Evolutionary conservation across 2,113 vertebrate genomes (phyloP).

Genomic region (Lophura nycthemera): DNA sequence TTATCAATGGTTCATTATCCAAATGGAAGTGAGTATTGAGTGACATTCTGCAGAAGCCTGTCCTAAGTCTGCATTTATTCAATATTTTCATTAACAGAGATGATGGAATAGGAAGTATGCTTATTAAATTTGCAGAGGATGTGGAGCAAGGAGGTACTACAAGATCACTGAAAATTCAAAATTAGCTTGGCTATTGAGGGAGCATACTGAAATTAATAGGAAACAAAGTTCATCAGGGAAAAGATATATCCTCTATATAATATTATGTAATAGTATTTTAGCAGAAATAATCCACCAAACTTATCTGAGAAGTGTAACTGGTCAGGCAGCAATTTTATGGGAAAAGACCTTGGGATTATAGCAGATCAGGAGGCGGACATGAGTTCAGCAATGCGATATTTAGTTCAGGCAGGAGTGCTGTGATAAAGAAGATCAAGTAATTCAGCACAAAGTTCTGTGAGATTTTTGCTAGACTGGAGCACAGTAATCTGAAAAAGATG

Average conservation of each 20-base stretch:
- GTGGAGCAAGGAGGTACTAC: constrained; percentile 30
- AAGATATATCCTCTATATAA: background rate
- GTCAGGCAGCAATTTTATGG: background rate
- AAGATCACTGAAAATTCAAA: constrained; percentile 35
- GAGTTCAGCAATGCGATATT: background rate
- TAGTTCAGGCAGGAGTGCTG: background rate
- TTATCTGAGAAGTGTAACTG: background rate
- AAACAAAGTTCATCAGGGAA: background rate
- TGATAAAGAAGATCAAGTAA: background rate
- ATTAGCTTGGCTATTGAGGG: constrained; percentile 11
- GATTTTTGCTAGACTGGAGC: background rate
- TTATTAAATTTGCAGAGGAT: constrained; percentile 71
- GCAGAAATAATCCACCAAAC: background rate
- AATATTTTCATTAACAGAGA: constrained; percentile 59
- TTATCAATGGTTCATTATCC: constrained; percentile 59
- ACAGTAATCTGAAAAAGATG: background rate
- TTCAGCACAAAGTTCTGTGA: background rate
- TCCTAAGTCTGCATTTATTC: constrained; percentile 60
- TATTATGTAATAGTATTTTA: background rate
- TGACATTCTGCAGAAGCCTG: constrained; percentile 62
- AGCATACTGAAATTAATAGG: constrained; percentile 8
- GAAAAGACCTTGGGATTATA: background rate
- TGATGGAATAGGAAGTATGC: constrained; percentile 59
- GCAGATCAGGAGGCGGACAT: background rate
- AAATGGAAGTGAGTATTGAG: constrained; percentile 64